Evolutionary conservation across 2,113 vertebrate species (phyloP).

Genomic region (Gnathochromis pfefferi): DNA sequence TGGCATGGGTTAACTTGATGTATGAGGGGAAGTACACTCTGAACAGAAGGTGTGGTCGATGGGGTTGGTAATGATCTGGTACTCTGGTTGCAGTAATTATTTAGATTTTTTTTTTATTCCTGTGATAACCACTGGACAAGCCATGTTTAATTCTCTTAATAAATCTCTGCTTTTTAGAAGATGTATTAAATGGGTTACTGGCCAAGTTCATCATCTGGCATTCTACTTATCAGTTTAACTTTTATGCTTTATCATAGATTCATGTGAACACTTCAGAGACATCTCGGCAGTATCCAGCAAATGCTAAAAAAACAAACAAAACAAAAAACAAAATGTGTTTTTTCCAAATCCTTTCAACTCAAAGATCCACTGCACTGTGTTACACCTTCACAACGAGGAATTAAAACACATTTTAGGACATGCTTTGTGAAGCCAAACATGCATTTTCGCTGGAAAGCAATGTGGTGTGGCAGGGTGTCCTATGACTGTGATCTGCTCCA

Average conservation of each 20-base stretch:
- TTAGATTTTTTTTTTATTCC: neutral
- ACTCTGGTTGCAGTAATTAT: neutral
- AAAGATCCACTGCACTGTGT: neutral
- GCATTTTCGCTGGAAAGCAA: neutral
- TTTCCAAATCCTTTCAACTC: neutral
- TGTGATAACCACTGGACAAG: neutral
- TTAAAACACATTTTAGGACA: neutral
- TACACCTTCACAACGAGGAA: neutral
- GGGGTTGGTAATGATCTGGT: neutral
- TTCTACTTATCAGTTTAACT: neutral
- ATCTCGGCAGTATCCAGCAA: neutral
- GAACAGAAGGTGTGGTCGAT: neutral
- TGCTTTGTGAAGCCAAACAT: neutral
- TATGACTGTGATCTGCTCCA: conserved; percentile 24
- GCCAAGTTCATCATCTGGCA: neutral
- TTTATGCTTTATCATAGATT: neutral
- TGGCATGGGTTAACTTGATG: neutral
- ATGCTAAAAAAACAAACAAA: neutral
- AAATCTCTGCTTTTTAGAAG: neutral
- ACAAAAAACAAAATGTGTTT: neutral
- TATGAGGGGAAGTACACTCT: neutral
- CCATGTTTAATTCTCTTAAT: neutral
- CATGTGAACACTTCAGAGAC: neutral
- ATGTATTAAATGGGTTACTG: neutral
- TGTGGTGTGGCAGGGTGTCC: neutral